Percentiles rank a stretch among this genome's conserved stretches.
These are phyloP conservation scores for Thecophora atra DNA, from an alignment of 2,888 invertebrate species.

Conservation along the genomic window DNA sequence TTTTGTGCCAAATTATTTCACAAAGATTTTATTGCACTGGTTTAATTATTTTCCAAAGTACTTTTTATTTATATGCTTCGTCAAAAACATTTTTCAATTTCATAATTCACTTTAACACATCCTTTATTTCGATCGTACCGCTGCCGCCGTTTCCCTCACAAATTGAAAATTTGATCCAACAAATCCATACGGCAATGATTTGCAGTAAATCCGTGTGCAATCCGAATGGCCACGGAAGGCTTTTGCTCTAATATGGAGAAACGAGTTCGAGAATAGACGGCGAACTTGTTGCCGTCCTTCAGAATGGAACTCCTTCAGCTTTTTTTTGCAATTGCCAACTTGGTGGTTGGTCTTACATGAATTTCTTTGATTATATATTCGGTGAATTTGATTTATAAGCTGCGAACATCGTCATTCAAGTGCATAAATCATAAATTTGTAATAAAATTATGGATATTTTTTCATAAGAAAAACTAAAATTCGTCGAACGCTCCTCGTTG, in stretches of 20 bases:
- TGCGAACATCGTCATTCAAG: constrained; percentile 25
- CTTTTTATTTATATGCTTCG: background rate
- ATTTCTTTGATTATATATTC: background rate
- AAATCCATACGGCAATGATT: constrained; percentile 6
- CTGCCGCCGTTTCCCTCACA: constrained; percentile 18
- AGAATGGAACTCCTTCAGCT: constrained; percentile 25
- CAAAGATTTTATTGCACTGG: background rate
- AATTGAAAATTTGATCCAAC: constrained; percentile 10
- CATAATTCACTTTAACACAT: background rate
- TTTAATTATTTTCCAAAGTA: background rate
- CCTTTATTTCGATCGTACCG: constrained; percentile 11
- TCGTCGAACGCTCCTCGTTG: constrained; percentile 28
- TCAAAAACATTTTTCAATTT: background rate
- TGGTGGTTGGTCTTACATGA: too few species aligned
- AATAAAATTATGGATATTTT: constrained; percentile 13
- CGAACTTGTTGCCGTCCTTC: constrained; percentile 35
- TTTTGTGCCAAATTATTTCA: background rate
- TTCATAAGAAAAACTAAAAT: constrained; percentile 32
- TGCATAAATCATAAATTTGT: constrained; percentile 37
- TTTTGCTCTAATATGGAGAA: constrained; percentile 6
- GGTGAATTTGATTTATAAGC: constrained; percentile 8
- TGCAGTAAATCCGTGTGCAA: constrained; percentile 12
- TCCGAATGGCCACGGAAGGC: constrained; percentile 24
- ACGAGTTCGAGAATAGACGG: constrained; percentile 10
- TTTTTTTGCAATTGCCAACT: background rate